Base-by-base conservation (phyloP, 1,140 invertebrate genomes). In the Sarcophaga bullata region DNA sequence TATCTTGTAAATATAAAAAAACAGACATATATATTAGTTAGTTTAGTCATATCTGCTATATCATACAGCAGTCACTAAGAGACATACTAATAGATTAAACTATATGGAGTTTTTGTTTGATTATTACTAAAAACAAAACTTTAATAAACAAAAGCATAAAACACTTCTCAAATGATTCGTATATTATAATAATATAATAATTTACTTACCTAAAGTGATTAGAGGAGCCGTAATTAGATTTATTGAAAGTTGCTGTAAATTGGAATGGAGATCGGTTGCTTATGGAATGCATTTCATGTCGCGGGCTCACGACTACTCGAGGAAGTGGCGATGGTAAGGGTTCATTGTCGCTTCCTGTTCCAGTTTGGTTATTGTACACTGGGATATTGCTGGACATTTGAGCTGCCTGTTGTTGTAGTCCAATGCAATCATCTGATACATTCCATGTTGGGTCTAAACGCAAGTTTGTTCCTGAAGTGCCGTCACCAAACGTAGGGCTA, bases 221-320 rank as follows among this genome's bases (percentile, higher is more conserved):
- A 5, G 54, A 80, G 13, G 81, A 47, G 46, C 75, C 75, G 48
- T 47, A 80, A 72, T 73, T 73, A 10, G 73, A 37, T 46, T 80
- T 54, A 58, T 50, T 81, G 17, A 54, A 78, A 58, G 82, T 73
- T 17, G 72, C 49, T 13, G 81, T 68, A 80, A 52, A 58, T 80
- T 90, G 87, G 86, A 90, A 90, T 86, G 89, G 89, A 81, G 89
- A 88, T 54, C 86, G 84, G 84, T 87, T 90, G 62, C 83, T 85
- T 75, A 46, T 84, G 19, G 84, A 73, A 85, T 82, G 72, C 25
- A 80, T 54, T 47, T 90, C 86, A 49, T 86, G 84, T 47, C 86
- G 84, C 52, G 89, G 89, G 85, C 89, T 90, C 8, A 89, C 85
- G 80, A 88, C 85, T 46, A 88, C 73, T 73, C 86, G 86, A 10